Conservation (phyloP, 2,113 vertebrate genomes). For the Pygathrix nemaeus region DNA sequence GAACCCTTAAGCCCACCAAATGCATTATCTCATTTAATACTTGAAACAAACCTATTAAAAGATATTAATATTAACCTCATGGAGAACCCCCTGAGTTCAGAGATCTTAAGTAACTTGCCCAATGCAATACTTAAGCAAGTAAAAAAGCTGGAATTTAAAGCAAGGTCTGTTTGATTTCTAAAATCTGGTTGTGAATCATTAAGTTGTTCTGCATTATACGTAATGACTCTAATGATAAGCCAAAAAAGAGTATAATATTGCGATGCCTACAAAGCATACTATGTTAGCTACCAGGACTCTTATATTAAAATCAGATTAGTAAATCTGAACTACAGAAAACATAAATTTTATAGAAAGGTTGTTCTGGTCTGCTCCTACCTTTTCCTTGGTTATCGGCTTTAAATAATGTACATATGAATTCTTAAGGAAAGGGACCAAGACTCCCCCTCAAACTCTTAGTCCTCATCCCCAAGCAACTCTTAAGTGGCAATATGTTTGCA, state of each 20-base stretch:
- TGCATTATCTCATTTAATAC: not conserved
- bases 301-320: not conserved
- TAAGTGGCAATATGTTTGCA: not conserved
- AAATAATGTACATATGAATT: not conserved
- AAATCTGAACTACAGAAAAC: not conserved
- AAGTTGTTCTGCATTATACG: not conserved
- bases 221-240: not conserved
- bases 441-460: not conserved
- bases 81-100: not conserved
- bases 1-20: not conserved
- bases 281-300: not conserved
- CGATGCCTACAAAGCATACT: not conserved
- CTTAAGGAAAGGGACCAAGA: not conserved
- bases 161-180: not conserved
- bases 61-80: not conserved
- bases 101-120: not conserved
- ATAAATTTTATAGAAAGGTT: not conserved
- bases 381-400: not conserved
- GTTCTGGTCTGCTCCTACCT: slow-evolving; percentile 4
- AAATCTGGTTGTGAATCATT: not conserved
- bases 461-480: not conserved
- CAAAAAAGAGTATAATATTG: not conserved
- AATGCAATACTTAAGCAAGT: not conserved
- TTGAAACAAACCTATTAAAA: slow-evolving; percentile 8
- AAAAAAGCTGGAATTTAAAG: not conserved